A percentile compares a stretch with the other conserved stretches of the same genome.
These are phyloP conservation scores for Montipora sp. DNA, from an alignment of 64 coral and sea anemone genomes.

Conservation along the genomic window DNA sequence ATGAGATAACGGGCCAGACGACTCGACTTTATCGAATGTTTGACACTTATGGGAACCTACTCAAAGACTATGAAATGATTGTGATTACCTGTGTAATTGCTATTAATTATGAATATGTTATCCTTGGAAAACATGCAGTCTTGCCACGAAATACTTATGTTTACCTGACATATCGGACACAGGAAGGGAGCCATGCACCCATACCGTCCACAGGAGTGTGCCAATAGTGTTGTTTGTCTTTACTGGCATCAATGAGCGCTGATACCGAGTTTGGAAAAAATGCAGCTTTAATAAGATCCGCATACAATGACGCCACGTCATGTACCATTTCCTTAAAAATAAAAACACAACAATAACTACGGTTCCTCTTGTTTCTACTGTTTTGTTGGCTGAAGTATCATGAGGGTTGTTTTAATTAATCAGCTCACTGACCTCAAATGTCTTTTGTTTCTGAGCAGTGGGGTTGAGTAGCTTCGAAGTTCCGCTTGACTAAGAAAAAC, in stretches of 20 bases:
- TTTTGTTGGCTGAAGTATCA: no score
- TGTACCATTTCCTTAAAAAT: slow-evolving; percentile 81
- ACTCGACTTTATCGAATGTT: no score
- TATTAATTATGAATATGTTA: no score
- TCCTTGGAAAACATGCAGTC: no score
- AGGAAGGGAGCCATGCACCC: slow-evolving; percentile 90
- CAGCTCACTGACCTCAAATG: slow-evolving; percentile 4
- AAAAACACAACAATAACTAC: not conserved
- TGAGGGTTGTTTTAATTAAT: not conserved
- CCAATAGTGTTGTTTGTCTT: slow-evolving; percentile 69
- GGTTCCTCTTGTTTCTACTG: no score
- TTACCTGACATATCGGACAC: slow-evolving; percentile 95
- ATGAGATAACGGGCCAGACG: no score
- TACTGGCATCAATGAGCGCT: slow-evolving; percentile 2
- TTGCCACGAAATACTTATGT: no score
- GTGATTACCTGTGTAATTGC: no score
- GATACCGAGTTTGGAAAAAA: slow-evolving; percentile 69
- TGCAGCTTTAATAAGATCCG: slow-evolving; percentile 70
- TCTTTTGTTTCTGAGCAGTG: slow-evolving; percentile 24
- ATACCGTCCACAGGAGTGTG: slow-evolving; percentile 72
- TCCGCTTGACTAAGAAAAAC: slow-evolving; percentile 20
- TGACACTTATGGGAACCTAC: no score
- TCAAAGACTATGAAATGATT: no score
- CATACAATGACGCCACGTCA: slow-evolving; percentile 77
- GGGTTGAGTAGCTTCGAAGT: slow-evolving; percentile 29